These are phyloP conservation scores for Poeciliopsis turrubarensis DNA, from an alignment of 2,113 vertebrate genomes.

Conservation along the genomic window DNA sequence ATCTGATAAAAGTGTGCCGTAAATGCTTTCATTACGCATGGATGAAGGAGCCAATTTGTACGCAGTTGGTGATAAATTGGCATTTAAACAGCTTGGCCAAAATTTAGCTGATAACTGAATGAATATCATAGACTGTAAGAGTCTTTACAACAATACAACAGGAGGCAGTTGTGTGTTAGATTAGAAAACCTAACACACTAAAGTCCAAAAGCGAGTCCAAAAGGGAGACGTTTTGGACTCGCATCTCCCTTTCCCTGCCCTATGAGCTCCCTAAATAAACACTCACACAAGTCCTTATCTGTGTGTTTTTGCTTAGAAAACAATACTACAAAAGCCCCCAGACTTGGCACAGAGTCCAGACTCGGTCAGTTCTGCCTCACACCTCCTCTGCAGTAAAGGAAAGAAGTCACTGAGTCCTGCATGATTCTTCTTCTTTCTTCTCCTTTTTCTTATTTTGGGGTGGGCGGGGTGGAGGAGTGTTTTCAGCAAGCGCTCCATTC, in stretches of 20 bases:
- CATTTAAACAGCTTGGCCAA: constrained; percentile 2
- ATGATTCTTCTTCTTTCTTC: constrained; percentile 75
- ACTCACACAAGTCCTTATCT: constrained; percentile 63
- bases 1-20: constrained; percentile 35
- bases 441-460: neutral
- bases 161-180: constrained; percentile 18
- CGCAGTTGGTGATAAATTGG: constrained; percentile 44
- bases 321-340: constrained; percentile 67
- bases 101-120: constrained; percentile 3
- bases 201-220: too few relatives aligned
- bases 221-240: constrained; percentile 14
- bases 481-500: constrained; percentile 91
- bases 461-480: constrained; percentile 81
- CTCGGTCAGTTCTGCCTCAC: constrained; percentile 74
- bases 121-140: neutral
- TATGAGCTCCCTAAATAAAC: constrained; percentile 70
- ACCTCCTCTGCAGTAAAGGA: constrained; percentile 62
- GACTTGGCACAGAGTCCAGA: constrained; percentile 63
- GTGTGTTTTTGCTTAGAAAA: constrained; percentile 57
- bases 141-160: neutral
- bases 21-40: constrained; percentile 42
- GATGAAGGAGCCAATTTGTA: constrained; percentile 46
- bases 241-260: constrained; percentile 28
- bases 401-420: constrained; percentile 48
- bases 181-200: constrained; percentile 20